Evolutionary conservation across 2,888 invertebrate genomes (phyloP).

Genomic region (Lissonota sp.): DNA sequence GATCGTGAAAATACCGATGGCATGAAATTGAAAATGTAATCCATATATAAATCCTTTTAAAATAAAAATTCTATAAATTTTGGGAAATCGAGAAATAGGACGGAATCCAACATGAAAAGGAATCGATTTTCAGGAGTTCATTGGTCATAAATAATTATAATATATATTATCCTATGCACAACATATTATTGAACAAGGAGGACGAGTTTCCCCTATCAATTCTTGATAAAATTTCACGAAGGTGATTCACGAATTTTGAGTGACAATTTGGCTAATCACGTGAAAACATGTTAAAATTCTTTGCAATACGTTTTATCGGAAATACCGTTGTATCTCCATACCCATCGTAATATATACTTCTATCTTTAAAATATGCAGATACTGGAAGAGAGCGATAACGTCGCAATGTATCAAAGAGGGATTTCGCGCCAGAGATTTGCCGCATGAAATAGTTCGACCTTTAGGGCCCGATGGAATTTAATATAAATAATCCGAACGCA

Average conservation of each 20-base stretch:
- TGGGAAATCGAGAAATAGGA: too few relatives aligned
- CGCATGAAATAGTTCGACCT: slow-evolving; percentile 21
- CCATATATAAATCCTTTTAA: too few relatives aligned
- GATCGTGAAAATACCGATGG: too few relatives aligned
- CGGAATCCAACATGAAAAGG: too few relatives aligned
- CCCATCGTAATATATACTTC: slow-evolving; percentile 31
- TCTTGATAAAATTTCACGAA: slow-evolving; percentile 26
- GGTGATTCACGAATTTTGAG: slow-evolving; percentile 19
- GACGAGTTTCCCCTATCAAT: slow-evolving; percentile 3
- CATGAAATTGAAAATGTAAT: too few relatives aligned
- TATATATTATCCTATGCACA: too few relatives aligned
- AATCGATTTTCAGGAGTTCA: too few relatives aligned
- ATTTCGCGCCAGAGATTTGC: slow-evolving; percentile 39
- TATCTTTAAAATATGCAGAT: slow-evolving; percentile 48
- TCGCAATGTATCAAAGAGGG: slow-evolving; percentile 16
- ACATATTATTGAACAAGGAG: too few relatives aligned
- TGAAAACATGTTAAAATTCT: slow-evolving; percentile 33
- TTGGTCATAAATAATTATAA: too few relatives aligned
- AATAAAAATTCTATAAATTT: too few relatives aligned
- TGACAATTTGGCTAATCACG: slow-evolving; percentile 2
- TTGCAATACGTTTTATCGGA: slow-evolving; percentile 5
- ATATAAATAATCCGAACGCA: slow-evolving; percentile 57
- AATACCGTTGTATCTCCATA: slow-evolving; percentile 9
- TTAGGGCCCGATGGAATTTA: slow-evolving; percentile 60
- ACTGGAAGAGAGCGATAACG: slow-evolving; percentile 1